Conservation (phyloP, 2,888 invertebrate genomes). For the Nomada flava region DNA sequence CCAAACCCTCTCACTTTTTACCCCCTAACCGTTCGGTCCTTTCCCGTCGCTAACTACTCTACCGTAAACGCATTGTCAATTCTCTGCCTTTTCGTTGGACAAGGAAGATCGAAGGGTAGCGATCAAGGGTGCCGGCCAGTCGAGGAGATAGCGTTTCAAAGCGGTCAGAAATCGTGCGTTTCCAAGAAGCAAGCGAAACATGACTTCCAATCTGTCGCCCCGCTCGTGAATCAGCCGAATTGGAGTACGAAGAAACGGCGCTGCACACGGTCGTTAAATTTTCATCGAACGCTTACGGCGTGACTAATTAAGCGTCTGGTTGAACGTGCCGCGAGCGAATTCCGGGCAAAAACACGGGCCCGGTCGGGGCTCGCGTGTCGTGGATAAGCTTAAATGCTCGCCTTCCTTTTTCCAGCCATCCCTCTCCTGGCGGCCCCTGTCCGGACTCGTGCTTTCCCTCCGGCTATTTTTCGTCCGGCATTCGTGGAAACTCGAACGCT, state of each 20-base stretch:
- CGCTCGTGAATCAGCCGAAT: not conserved
- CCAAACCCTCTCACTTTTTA: slow-evolving; percentile 27
- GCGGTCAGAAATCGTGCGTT: slow-evolving; percentile 20
- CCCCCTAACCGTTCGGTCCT: slow-evolving; percentile 34
- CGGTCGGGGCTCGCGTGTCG: not conserved
- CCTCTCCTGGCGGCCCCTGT: slow-evolving; percentile 8
- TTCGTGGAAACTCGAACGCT: slow-evolving; percentile 40
- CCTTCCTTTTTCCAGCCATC: slow-evolving; percentile 51
- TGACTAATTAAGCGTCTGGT: slow-evolving; percentile 27
- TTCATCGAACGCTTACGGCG: slow-evolving; percentile 7
- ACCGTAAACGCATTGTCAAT: slow-evolving; percentile 59
- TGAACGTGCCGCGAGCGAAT: not conserved
- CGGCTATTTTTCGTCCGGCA: slow-evolving; percentile 44
- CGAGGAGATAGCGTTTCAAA: slow-evolving; percentile 36
- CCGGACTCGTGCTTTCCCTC: slow-evolving; percentile 30
- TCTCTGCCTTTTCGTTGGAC: slow-evolving; percentile 14
- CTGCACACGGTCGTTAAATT: not conserved
- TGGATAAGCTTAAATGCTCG: slow-evolving; percentile 40
- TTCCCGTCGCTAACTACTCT: slow-evolving; percentile 60
- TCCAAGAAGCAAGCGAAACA: slow-evolving; percentile 1
- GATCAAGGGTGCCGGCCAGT: slow-evolving; percentile 35
- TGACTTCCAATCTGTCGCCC: not conserved
- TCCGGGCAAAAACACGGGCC: not conserved
- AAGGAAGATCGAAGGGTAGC: not conserved
- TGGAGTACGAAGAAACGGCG: not conserved